Conservation (phyloP, 2,888 invertebrate species). For the Drosophila bunnanda region DNA sequence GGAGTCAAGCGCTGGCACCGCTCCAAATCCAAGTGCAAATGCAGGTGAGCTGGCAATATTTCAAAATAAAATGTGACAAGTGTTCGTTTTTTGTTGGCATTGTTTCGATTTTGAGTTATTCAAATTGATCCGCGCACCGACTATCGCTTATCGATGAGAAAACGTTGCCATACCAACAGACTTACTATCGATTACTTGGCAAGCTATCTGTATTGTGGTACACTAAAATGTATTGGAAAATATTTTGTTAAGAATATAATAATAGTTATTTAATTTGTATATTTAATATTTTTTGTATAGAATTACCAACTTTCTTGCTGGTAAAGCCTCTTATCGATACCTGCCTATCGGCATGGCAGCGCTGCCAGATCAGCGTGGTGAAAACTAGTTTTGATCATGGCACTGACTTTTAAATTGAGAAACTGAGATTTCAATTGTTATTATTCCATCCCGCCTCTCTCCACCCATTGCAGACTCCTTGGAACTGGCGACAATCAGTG, state of each 20-base stretch:
- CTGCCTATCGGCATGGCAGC: background rate
- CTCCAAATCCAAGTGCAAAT: conserved; percentile 48
- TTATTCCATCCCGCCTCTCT: background rate
- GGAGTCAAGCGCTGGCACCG: conserved; percentile 35
- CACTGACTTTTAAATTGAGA: conserved; percentile 8
- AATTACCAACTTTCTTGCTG: background rate
- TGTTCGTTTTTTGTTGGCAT: background rate
- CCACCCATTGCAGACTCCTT: conserved; percentile 3
- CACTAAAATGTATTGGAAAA: background rate
- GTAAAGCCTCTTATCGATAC: background rate
- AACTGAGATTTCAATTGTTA: conserved; percentile 1
- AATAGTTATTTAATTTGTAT: background rate
- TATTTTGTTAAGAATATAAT: background rate
- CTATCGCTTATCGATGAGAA: background rate
- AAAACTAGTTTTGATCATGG: conserved; percentile 8
- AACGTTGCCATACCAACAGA: background rate
- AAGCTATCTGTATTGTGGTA: background rate
- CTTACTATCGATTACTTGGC: background rate
- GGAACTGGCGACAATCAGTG: conserved; percentile 31
- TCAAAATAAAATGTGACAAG: background rate
- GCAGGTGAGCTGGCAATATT: conserved; percentile 55
- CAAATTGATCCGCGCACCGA: background rate
- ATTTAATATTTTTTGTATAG: background rate
- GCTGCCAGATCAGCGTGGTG: conserved; percentile 5
- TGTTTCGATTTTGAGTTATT: background rate